Base-by-base conservation (phyloP, 2,888 invertebrate genomes). In the Salticus scenicus region DNA sequence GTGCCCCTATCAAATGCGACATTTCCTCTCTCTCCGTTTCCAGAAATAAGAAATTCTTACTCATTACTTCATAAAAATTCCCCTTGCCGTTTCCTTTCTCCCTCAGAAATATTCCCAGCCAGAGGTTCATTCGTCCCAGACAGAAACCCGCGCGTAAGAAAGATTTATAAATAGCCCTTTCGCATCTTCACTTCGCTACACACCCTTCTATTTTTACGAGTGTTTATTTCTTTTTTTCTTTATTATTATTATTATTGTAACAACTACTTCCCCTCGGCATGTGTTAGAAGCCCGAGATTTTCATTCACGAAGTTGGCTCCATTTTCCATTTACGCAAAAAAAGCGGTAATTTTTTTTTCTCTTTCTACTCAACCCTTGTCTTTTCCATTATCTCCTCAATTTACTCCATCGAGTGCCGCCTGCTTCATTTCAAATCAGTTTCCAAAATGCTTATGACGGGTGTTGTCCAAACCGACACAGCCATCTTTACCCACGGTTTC, bases 401-500 rank as follows among this genome's bases (percentile, higher is more conserved):
- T 51, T 72, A 31, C 31, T 17, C 57, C 20, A 57, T 63, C 8
- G 42, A 57, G 63, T 8, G 33, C n/a, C n/a, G n/a, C 33, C 73
- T 73, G 73, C 57, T 73, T 73, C 33, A 33, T 73, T 27, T 73
- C 73, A 33, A 57, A 24, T 27, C 1, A 33, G n/a, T 20, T n/a
- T n/a, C 37, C 10, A 57, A 7, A 24, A 20, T 24, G 5, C 57
- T 57, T 24, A 4, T 17, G 57, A 57, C 17, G 24, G 24, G 47
- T 2, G 17, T n/a, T n/a, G 5, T 10, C 71, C 37, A 37, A 28
- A 30, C 24, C 0, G 0, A 14, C n/a, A 5, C 24, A 30, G 63
- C 57, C 73, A 63, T 73, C 27, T 73, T 73, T 73, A 17, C 10
- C 63, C 73, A 64, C 73, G 4, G n/a, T 14, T n/a, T n/a, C n/a